These are phyloP conservation scores for Aspidapion aeneum DNA, from an alignment of 2,888 invertebrate genomes.

Conservation along the genomic window DNA sequence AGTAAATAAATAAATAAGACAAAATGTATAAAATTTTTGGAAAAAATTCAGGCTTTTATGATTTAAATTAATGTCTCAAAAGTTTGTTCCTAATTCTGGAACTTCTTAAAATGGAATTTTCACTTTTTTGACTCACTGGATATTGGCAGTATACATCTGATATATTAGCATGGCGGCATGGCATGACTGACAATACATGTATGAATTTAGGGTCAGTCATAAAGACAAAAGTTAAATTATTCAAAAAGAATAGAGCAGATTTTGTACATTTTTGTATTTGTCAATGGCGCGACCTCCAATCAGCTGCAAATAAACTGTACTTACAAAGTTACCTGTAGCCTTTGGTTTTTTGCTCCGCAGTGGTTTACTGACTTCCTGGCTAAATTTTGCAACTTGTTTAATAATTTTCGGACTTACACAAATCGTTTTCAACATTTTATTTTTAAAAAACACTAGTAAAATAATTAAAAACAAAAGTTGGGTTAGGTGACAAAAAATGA, in stretches of 20 bases:
- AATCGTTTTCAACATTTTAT: background rate
- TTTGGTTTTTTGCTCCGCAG: conserved; percentile 50
- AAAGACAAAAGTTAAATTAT: background rate
- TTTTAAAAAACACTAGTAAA: background rate
- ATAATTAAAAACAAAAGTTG: background rate
- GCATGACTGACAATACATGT: too few species aligned
- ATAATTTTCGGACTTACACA: background rate
- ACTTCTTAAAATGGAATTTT: too few species aligned
- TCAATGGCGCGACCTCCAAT: background rate
- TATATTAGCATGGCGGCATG: too few species aligned
- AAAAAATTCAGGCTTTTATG: too few species aligned
- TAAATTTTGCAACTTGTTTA: conserved; percentile 5
- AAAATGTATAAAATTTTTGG: too few species aligned
- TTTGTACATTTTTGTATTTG: background rate
- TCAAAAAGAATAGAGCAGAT: background rate
- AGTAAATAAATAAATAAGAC: too few species aligned
- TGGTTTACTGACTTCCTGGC: conserved; percentile 41
- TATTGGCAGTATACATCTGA: too few species aligned
- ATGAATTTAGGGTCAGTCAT: background rate
- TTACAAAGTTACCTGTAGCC: conserved; percentile 47
- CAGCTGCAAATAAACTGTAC: conserved; percentile 15
- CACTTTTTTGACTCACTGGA: too few species aligned
- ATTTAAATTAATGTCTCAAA: too few species aligned
- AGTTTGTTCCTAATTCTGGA: too few species aligned
- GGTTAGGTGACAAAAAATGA: background rate